A percentile compares a stretch with the other conserved stretches of the same genome.
Evolutionary conservation across 2,888 invertebrate genomes (phyloP).

Genomic region (Lepidonotus clava): DNA sequence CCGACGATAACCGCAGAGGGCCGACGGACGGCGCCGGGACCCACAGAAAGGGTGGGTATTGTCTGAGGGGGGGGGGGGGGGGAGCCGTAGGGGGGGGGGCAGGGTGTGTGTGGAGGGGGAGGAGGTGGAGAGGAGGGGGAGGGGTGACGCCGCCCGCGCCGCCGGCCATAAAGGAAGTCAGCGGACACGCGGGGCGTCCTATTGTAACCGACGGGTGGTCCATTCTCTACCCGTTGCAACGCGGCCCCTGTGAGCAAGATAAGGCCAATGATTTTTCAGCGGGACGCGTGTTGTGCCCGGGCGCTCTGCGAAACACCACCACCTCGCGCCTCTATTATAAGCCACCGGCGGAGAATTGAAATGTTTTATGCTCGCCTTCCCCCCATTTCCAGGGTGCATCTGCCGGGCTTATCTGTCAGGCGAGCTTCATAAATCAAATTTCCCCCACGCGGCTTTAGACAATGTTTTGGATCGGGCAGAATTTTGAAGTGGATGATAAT

Average conservation of each 20-base stretch:
- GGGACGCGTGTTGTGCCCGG: constrained; percentile 45
- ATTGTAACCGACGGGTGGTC: constrained; percentile 52
- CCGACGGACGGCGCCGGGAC: background rate
- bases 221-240: constrained; percentile 36
- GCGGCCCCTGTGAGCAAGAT: constrained; percentile 51
- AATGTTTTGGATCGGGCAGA: background rate
- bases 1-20: constrained; percentile 22
- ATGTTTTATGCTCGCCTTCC: constrained; percentile 35
- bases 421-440: constrained; percentile 37
- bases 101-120: no score
- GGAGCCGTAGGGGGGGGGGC: no score
- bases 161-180: constrained; percentile 47
- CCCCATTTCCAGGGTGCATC: constrained; percentile 27
- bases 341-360: constrained; percentile 20
- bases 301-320: background rate
- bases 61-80: no score
- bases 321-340: constrained; percentile 26
- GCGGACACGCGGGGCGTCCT: constrained; percentile 31
- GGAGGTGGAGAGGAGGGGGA: background rate
- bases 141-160: background rate
- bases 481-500: background rate
- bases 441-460: background rate
- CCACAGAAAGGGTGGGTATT: no score
- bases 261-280: constrained; percentile 51
- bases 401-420: constrained; percentile 32